Evolutionary conservation across 2,113 vertebrate species (phyloP), one percentile per base, ranked within the genome.

Genomic region (Sebastes schlegelii): DNA sequence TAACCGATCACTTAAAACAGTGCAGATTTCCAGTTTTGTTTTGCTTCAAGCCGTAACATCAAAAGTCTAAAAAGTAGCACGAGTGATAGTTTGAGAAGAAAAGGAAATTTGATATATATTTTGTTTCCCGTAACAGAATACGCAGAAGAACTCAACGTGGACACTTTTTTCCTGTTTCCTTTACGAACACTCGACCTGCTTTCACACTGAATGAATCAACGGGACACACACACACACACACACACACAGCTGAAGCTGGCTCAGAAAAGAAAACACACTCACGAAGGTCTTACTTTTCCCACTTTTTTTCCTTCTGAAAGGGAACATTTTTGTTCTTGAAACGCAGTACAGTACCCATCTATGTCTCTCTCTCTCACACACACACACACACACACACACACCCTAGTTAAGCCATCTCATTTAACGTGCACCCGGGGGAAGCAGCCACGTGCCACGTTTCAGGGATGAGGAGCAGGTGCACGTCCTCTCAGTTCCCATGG

Each of bases 191-290:
- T 46, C 42, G 6, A 67, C 74, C 60, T 62, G 7, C 79, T 13
- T 84, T 78, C 83, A 77, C 51, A 9, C 6, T 72, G 11, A 42
- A 71, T 62, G 60, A 48, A 49, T 23, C 19, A 62, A 78, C 42
- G 1, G 34, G 16, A 21, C 69, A 16, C 70, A 40, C 61, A 45
- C 72, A 14, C n/a, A 68, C 69, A n/a, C 77, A 64, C 75, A 17
- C 45, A 17, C 77, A 54, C 79, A 69, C 54, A 26, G 5, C 45
- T 40, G 14, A 64, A 66, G 34, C 67, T 85, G 91, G 89, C 85
- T 91, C 89, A 91, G 85, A 88, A 73, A 86, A 70, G 14, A 77
- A 76, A 40, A 62, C 57, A 55, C 51, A 49, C 69, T 48, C 58
- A 71, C 51, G 42, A 64, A 72, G 45, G 34, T 74, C 51, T 79